phyloP scores from a whole-genome alignment of 2,113 vertebrate species.

The Menidia beryllina region DNA sequence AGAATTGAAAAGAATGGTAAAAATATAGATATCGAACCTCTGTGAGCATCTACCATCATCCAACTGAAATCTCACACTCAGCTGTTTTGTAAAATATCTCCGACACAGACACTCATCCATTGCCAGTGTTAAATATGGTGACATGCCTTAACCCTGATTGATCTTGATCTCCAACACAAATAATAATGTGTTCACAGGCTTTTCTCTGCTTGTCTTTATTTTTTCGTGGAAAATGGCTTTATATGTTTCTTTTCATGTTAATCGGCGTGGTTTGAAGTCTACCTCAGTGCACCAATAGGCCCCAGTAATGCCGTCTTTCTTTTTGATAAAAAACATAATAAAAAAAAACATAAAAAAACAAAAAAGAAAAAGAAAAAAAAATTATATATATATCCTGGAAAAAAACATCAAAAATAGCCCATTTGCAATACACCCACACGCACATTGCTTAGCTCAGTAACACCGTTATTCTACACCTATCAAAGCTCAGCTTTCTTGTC shows the following conservation, averaged over 20 bases:
- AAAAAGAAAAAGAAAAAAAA: too few species aligned
- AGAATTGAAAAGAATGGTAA: conserved; percentile 5
- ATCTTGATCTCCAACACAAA: conserved; percentile 82
- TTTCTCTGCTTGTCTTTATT: conserved; percentile 69
- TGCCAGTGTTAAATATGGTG: conserved; percentile 68
- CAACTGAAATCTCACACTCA: conserved; percentile 36
- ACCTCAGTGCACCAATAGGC: conserved; percentile 75
- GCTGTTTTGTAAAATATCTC: conserved; percentile 41
- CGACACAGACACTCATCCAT: conserved; percentile 59
- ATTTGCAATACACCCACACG: conserved; percentile 84
- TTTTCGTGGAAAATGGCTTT: conserved; percentile 80
- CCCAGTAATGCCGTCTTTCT: conserved; percentile 82
- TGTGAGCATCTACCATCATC: conserved; percentile 2
- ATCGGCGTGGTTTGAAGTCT: conserved; percentile 81
- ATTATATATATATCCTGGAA: too few species aligned
- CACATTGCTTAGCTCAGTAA: conserved; percentile 75
- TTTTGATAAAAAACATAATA: conserved; percentile 46
- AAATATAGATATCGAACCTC: conserved; percentile 19
- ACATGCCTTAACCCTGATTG: conserved; percentile 80
- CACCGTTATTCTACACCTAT: conserved; percentile 73
- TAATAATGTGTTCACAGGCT: conserved; percentile 85
- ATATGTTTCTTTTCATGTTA: conserved; percentile 83
- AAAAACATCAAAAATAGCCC: conserved; percentile 82
- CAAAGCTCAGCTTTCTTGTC: conserved; percentile 77
- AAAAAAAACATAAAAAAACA: conserved; percentile 41